Evolutionary conservation across 1,140 invertebrate species (phyloP).

Genomic region (Zaprionus capensis): DNA sequence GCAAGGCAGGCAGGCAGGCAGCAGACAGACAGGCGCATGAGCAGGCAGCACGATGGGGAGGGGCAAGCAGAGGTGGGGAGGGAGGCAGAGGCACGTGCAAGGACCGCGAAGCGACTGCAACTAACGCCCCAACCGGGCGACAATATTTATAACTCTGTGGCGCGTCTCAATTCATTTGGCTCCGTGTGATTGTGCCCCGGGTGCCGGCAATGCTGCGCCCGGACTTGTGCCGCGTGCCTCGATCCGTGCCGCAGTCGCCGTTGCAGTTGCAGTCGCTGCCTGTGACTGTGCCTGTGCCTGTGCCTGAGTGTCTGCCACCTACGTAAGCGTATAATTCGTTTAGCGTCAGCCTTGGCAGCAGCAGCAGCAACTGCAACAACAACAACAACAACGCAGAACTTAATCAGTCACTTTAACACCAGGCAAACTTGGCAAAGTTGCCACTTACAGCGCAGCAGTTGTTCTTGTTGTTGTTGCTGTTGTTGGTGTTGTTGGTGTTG

Average conservation of each 20-base stretch:
- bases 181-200: conserved; percentile 39
- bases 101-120: conserved; percentile 38
- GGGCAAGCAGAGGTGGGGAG: neutral
- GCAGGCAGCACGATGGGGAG: neutral
- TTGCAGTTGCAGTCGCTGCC: too few relatives aligned
- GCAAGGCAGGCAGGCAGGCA: neutral
- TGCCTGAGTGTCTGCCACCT: conserved; percentile 77
- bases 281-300: conserved; percentile 12
- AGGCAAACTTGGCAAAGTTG: conserved; percentile 44
- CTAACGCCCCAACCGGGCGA: conserved; percentile 59
- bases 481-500: conserved; percentile 25
- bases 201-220: neutral
- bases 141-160: conserved; percentile 79
- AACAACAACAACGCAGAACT: conserved; percentile 63
- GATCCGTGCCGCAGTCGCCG: neutral
- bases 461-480: conserved; percentile 17
- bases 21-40: neutral
- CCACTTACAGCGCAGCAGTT: conserved; percentile 57
- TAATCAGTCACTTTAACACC: conserved; percentile 82
- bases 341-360: conserved; percentile 63
- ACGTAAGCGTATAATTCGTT: conserved; percentile 82
- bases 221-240: conserved; percentile 3
- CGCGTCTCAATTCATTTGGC: conserved; percentile 82
- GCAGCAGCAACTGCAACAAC: conserved; percentile 40
- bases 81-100: neutral